These are phyloP conservation scores for Epinephelus coioides DNA, from an alignment of 2,797 vertebrate genomes.

Conservation along the genomic window DNA sequence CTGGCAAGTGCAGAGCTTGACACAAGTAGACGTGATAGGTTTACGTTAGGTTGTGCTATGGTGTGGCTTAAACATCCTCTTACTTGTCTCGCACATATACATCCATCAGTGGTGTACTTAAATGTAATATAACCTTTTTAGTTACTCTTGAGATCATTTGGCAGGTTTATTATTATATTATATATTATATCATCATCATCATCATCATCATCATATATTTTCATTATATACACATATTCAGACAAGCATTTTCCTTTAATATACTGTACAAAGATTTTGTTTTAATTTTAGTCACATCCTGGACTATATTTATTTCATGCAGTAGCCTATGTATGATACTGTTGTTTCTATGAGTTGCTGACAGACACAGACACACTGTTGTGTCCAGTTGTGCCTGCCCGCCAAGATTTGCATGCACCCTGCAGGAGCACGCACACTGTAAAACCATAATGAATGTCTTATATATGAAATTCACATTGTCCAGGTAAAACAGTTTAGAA, in stretches of 20 bases:
- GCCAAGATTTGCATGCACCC: too few species aligned
- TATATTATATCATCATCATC: too few species aligned
- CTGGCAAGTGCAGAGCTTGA: slow-evolving; percentile 45
- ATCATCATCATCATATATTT: too few species aligned
- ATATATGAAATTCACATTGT: too few species aligned
- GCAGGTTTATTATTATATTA: neutral
- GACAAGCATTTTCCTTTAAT: neutral
- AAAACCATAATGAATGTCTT: too few species aligned
- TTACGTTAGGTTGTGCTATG: slow-evolving; percentile 6
- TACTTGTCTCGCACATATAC: too few species aligned
- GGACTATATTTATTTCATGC: neutral
- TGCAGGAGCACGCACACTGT: too few species aligned
- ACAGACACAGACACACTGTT: too few species aligned
- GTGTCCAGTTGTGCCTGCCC: too few species aligned
- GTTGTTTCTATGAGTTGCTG: neutral
- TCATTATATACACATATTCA: neutral
- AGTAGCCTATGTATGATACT: neutral
- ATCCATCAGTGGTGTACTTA: neutral
- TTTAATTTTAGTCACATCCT: neutral
- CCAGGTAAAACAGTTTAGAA: too few species aligned
- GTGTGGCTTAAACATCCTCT: neutral
- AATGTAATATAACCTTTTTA: neutral
- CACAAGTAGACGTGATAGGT: slow-evolving; percentile 37
- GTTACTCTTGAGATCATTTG: neutral
- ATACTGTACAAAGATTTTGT: neutral